Evolutionary conservation across 1,140 invertebrate species (phyloP).

Genomic region (Bombus ignitus): DNA sequence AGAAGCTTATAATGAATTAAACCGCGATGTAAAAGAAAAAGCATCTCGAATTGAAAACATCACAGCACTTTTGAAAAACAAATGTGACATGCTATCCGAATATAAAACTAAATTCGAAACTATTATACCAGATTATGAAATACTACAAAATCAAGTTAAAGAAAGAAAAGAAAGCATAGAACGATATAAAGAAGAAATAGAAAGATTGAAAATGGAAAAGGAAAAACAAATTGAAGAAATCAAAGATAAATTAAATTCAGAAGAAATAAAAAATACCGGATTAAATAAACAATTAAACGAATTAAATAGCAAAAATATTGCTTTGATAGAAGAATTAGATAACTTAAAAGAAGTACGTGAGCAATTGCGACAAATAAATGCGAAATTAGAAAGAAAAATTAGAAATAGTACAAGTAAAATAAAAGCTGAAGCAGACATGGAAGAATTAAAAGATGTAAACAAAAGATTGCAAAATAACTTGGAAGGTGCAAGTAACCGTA

Average conservation of each 20-base stretch:
- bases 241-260: conserved; percentile 65
- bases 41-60: conserved; percentile 68
- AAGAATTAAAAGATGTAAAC: conserved; percentile 73
- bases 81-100: conserved; percentile 76
- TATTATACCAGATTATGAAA: conserved; percentile 72
- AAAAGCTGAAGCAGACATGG: conserved; percentile 65
- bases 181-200: conserved; percentile 71
- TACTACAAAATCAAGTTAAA: conserved; percentile 67
- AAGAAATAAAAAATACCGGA: conserved; percentile 62
- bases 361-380: conserved; percentile 51
- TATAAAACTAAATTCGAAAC: conserved; percentile 75
- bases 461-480: conserved; percentile 71
- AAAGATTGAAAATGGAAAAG: conserved; percentile 64
- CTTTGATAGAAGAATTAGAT: conserved; percentile 56
- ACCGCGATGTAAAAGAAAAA: conserved; percentile 63
- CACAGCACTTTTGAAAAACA: conserved; percentile 69
- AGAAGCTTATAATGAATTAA: conserved; percentile 59
- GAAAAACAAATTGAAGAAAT: conserved; percentile 54
- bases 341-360: conserved; percentile 57
- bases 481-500: conserved; percentile 77
- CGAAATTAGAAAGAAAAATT: conserved; percentile 67
- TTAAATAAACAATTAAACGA: conserved; percentile 70
- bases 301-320: conserved; percentile 65
- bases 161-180: conserved; percentile 65
- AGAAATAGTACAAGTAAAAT: conserved; percentile 73